Percentiles rank a stretch among this genome's conserved stretches.
phyloP scores from a whole-genome alignment of 2,113 vertebrate species.

The Panurus biarmicus region DNA sequence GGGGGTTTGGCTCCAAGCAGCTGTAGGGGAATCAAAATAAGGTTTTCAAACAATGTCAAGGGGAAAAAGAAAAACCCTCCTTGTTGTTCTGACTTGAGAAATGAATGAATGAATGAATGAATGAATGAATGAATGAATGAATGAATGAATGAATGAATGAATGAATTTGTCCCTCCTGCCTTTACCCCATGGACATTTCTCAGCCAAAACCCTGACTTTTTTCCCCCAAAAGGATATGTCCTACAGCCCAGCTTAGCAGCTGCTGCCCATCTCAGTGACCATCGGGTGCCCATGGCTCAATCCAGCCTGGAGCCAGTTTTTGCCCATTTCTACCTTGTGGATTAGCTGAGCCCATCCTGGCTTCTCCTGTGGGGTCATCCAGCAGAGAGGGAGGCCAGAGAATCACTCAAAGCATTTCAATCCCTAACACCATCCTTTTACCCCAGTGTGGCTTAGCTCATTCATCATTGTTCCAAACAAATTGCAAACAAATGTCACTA shows the following conservation, averaged over 20 bases:
- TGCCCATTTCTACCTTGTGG: background rate
- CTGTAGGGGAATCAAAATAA: background rate
- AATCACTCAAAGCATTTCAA: background rate
- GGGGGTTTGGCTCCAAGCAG: background rate
- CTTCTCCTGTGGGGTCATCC: rapidly evolving
- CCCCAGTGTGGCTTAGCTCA: background rate
- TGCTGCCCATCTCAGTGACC: background rate
- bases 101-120: background rate
- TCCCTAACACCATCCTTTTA: background rate
- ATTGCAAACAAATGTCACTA: background rate
- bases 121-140: too few relatives aligned
- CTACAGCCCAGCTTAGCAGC: background rate
- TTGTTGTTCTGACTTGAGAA: background rate
- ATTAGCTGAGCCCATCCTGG: background rate
- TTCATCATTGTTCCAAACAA: background rate
- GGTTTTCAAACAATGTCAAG: background rate
- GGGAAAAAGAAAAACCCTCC: background rate
- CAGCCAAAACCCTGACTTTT: background rate
- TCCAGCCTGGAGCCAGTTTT: background rate
- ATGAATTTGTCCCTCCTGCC: background rate
- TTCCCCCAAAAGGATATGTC: background rate
- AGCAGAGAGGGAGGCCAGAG: background rate
- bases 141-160: too few relatives aligned
- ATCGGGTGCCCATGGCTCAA: rapidly evolving
- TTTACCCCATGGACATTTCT: background rate